phyloP scores from a whole-genome alignment of 1,140 invertebrate species.

The Nephila pilipes region DNA sequence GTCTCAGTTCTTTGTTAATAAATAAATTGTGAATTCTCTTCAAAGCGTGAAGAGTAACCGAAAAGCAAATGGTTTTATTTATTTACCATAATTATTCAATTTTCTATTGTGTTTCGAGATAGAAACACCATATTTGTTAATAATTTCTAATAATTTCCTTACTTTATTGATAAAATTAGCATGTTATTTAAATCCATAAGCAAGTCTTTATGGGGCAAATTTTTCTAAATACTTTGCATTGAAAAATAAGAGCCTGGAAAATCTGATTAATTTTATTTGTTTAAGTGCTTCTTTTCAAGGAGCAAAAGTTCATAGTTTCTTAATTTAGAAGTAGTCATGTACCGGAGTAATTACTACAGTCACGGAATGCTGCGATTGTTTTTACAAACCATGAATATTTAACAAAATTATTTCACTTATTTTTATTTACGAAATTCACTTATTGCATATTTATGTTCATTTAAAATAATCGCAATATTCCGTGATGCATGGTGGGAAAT shows the following conservation, averaged over 20 bases:
- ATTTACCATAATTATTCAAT: constrained; percentile 2
- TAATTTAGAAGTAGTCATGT: constrained; percentile 2
- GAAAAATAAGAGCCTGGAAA: not conserved
- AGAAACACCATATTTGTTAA: not conserved
- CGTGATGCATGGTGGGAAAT: constrained; percentile 57
- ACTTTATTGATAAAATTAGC: not conserved
- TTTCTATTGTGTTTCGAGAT: not conserved
- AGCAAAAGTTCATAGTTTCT: constrained; percentile 1
- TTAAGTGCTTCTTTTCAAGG: not conserved
- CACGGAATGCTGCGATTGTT: constrained; percentile 44
- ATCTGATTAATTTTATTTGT: not conserved
- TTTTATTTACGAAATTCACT: constrained; percentile 61
- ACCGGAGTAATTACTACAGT: constrained; percentile 23
- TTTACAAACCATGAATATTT: constrained; percentile 59
- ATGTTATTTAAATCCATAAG: not conserved
- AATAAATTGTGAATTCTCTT: not conserved
- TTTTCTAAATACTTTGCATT: not conserved
- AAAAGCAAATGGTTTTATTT: not conserved
- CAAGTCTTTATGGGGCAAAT: not conserved
- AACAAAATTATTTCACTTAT: constrained; percentile 46
- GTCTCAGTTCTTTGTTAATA: not conserved
- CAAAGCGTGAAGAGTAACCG: not conserved
- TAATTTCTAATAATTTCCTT: not conserved
- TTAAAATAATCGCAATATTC: constrained; percentile 60
- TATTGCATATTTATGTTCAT: constrained; percentile 61